phyloP scores from a whole-genome alignment of 2,888 invertebrate genomes.

The Timema podura region DNA sequence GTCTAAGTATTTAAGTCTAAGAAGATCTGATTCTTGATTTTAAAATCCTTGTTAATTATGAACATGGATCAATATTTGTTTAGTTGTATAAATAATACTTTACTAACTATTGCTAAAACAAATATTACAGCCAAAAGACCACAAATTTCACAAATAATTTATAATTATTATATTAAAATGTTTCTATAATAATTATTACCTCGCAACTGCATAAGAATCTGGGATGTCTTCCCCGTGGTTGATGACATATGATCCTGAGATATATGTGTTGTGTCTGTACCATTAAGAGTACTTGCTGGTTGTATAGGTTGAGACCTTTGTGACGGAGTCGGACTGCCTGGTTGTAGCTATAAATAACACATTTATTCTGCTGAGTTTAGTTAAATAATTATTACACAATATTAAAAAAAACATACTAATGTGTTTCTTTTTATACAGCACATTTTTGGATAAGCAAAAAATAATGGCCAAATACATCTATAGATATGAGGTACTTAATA shows the following conservation, averaged over 20 bases:
- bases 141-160: background rate
- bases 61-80: background rate
- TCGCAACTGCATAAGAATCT: slow-evolving; percentile 50
- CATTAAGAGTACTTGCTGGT: slow-evolving; percentile 41
- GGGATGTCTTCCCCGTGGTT: slow-evolving; percentile 47
- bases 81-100: background rate
- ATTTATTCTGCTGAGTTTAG: no score
- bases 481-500: no score
- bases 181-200: slow-evolving; percentile 38
- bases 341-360: slow-evolving; percentile 37
- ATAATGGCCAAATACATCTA: no score
- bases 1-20: no score
- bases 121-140: background rate
- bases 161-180: background rate
- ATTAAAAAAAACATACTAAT: no score
- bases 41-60: background rate
- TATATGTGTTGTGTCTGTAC: slow-evolving; percentile 25
- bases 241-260: slow-evolving; percentile 15
- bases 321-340: slow-evolving; percentile 46
- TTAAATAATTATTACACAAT: no score
- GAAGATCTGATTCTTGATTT: no score
- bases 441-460: no score
- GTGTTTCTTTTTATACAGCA: no score
- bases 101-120: background rate
- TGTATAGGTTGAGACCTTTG: slow-evolving; percentile 46